Evolutionary conservation across 2,113 vertebrate species (phyloP), one percentile per base, ranked within the genome.

Genomic region (Glaucidium brasilianum): DNA sequence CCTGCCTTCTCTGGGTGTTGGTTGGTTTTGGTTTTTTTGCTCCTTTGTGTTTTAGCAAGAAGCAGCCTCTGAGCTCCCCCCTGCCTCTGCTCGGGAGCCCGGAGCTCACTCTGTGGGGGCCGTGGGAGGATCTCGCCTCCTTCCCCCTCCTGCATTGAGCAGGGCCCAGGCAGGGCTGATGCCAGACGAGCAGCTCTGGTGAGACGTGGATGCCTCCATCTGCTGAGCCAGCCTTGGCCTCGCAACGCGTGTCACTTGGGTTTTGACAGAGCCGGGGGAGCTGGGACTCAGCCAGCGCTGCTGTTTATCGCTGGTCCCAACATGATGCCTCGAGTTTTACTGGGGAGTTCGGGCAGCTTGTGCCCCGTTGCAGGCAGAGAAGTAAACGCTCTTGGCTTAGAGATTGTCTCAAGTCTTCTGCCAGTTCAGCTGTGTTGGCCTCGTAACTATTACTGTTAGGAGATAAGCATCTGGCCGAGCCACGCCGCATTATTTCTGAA

Each of bases 271-370:
- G 80, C 68, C 56, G 4, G 49, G 50, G 63, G 19, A 30, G 62
- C 76, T 59, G 76, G 50, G 71, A n/a, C 88, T 66, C 39, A 7
- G 71, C 45, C 45, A 23, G 82, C 0, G 6, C 52, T 37, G 63
- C 71, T 3, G 1, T 3, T 39, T 9, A 2, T 43, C 17, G 2
- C 56, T 1, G 39, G 5, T 32, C 37, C 69, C 1, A 2, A 32
- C 0, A 4, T 1, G 11, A 1, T 21, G 15, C 13, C 68, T 68
- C n/a, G 43, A 0, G 21, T 82, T 53, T 72, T 27, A 32, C 82
- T 0, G 1, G 63, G 27, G 68, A 22, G 25, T 41, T 47, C 6
- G 2, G 55, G 92, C 68, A 64, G 62, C 81, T 15, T 8, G 39
- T 37, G 22, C 45, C 64, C 29, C 1, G 2, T 41, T 59, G 62